Evolutionary conservation across 2,113 vertebrate species (phyloP), one percentile per base, ranked within the genome.

Genomic region (Barnardius zonarius): DNA sequence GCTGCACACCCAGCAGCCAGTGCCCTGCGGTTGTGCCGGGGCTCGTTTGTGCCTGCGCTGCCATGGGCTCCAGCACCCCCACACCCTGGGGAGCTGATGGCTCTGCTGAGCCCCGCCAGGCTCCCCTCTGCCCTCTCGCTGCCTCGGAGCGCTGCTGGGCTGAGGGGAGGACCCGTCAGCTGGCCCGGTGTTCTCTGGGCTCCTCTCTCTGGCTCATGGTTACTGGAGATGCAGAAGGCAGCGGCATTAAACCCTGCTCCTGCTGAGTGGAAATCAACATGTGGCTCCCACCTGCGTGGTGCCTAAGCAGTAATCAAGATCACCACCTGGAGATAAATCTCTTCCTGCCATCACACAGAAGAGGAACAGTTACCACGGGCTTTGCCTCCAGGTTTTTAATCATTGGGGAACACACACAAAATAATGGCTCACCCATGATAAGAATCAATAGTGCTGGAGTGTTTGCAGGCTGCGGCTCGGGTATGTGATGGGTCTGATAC

Each of bases 271-370:
- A 55, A 85, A 95, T 92, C 91, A 94, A 88, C 77, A 61, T 80
- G 84, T 78, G 59, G 87, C 63, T 91, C 54, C 86, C 0, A 23
- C 69, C 35, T 28, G 39, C 0, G 23, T 62, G 35, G 83, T 48
- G 24, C 69, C 57, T 76, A 30, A 90, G 78, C 78, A 46, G 74
- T 48, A 73, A 96, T 88, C 70, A 77, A 67, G 94, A 95, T 90
- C 86, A 85, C 86, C 89, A 77, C 96, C 92, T 90, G 35, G 35
- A 74, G 91, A 92, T 86, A 86, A 95, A 95, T 86, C 86, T 87
- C 44, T 57, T 68, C 74, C 54, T 89, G 89, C 74, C 74, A 3
- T 48, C 43, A 3, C 18, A 23, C 8, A 6, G 84, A 61, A 17
- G 59, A 31, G n/a, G 24, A 73, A 49, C 66, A 31, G 62, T 57